Percentiles rank a stretch among this genome's conserved stretches.
phyloP scores from a whole-genome alignment of 2,888 invertebrate species.

The Drosophila pseudotakahashii region DNA sequence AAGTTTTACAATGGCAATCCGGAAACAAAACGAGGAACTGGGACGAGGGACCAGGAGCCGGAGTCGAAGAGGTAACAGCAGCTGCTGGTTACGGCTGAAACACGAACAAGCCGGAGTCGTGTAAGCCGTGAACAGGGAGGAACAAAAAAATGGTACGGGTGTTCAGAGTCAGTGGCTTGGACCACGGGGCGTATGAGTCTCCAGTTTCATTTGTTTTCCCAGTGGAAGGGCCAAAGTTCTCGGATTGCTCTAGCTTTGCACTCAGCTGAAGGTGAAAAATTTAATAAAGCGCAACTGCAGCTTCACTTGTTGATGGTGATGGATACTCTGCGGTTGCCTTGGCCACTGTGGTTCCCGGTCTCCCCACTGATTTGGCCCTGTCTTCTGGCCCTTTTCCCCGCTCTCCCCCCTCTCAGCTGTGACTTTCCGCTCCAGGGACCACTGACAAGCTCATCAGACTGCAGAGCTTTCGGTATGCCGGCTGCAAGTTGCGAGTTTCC shows the following conservation, averaged over 20 bases:
- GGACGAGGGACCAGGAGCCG: background rate
- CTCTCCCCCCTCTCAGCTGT: too few relatives aligned
- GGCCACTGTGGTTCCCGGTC: conserved; percentile 9
- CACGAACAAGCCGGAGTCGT: conserved; percentile 43
- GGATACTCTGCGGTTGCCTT: conserved; percentile 47
- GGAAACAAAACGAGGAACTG: conserved; percentile 29
- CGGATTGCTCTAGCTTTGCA: conserved; percentile 22
- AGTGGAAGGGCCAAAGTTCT: conserved; percentile 7
- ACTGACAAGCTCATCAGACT: conserved; percentile 33
- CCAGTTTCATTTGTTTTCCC: conserved; percentile 22
- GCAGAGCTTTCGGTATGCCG: conserved; percentile 24
- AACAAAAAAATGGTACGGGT: background rate
- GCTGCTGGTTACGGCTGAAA: conserved; percentile 44
- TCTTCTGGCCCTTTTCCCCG: background rate
- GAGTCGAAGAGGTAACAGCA: conserved; percentile 16
- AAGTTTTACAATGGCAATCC: conserved; percentile 62
- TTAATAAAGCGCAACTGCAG: conserved; percentile 62
- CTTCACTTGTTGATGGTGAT: conserved; percentile 63
- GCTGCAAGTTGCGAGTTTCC: conserved; percentile 15
- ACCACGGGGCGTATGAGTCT: conserved; percentile 43
- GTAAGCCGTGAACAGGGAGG: conserved; percentile 29
- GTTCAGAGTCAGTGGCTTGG: conserved; percentile 16
- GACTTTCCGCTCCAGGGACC: conserved; percentile 10
- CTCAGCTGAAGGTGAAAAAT: conserved; percentile 51
- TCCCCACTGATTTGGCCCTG: conserved; percentile 14